phyloP scores from a whole-genome alignment of 1,140 invertebrate species.

The Periplaneta americana region DNA sequence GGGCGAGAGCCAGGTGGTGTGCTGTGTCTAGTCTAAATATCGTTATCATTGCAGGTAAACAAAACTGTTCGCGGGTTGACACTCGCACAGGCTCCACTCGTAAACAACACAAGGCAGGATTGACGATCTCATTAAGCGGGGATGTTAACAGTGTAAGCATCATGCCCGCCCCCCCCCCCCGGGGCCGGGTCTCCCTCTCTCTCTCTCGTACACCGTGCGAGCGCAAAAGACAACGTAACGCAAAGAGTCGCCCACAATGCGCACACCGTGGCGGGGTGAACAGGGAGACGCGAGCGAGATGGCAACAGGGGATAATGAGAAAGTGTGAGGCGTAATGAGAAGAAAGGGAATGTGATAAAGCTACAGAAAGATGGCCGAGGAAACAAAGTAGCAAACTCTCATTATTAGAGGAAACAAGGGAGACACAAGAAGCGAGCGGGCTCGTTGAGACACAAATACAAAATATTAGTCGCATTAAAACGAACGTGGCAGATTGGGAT shows the following conservation, averaged over 20 bases:
- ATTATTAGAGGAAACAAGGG: neutral
- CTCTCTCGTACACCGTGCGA: neutral
- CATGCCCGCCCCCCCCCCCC: neutral
- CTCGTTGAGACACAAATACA: conserved; percentile 6
- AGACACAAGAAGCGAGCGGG: neutral
- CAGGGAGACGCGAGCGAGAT: neutral
- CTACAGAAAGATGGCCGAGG: conserved; percentile 12
- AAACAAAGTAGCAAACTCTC: conserved; percentile 14
- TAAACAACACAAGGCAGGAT: conserved; percentile 12
- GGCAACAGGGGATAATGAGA: conserved; percentile 12
- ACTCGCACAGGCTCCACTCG: neutral
- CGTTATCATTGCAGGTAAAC: conserved; percentile 14
- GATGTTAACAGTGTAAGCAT: conserved; percentile 4
- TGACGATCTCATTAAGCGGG: conserved; percentile 16
- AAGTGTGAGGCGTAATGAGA: conserved; percentile 17
- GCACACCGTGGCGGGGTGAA: neutral
- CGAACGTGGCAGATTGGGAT: conserved; percentile 12
- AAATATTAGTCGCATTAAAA: conserved; percentile 16
- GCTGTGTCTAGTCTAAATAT: conserved; percentile 5
- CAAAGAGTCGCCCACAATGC: neutral
- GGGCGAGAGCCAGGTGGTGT: neutral
- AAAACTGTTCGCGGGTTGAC: neutral
- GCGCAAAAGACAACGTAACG: neutral
- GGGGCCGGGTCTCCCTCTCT: neutral
- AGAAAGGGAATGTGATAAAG: conserved; percentile 17